These are phyloP conservation scores for Hemaris fuciformis DNA, from an alignment of 2,888 invertebrate species.

Conservation along the genomic window DNA sequence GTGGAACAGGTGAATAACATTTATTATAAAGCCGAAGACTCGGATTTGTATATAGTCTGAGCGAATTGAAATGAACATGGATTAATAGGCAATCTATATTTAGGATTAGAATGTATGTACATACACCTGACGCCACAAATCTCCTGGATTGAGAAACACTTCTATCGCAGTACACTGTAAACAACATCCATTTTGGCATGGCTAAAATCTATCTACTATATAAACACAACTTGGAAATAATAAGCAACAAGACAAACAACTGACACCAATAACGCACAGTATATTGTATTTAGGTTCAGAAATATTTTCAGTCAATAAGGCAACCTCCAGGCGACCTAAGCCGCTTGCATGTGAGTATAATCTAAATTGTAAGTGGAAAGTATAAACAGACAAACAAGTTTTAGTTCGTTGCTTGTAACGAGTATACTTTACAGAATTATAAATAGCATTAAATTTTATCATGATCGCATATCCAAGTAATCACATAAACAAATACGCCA, in stretches of 20 bases:
- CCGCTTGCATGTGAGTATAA: neutral
- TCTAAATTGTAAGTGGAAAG: slow-evolving; percentile 3
- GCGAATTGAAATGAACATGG: neutral
- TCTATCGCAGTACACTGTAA: neutral
- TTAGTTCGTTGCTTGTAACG: neutral
- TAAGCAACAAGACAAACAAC: neutral
- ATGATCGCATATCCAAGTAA: neutral
- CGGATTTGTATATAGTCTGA: neutral
- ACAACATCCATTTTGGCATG: too few relatives aligned
- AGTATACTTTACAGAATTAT: neutral
- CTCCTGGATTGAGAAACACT: neutral
- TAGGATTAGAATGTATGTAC: neutral
- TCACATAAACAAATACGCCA: neutral
- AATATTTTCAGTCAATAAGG: neutral
- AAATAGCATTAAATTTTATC: neutral
- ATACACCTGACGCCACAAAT: neutral
- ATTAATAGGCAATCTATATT: neutral
- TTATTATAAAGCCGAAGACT: neutral
- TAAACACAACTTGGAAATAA: neutral
- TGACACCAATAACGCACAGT: neutral
- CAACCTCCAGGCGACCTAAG: neutral
- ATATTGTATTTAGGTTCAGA: neutral
- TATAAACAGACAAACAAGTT: slow-evolving; percentile 5
- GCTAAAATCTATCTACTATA: neutral
- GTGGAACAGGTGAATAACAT: too few relatives aligned